Percentiles rank a stretch among this genome's conserved stretches.
Evolutionary conservation across 2,113 vertebrate species (phyloP).

Genomic region (Trachemys scripta): DNA sequence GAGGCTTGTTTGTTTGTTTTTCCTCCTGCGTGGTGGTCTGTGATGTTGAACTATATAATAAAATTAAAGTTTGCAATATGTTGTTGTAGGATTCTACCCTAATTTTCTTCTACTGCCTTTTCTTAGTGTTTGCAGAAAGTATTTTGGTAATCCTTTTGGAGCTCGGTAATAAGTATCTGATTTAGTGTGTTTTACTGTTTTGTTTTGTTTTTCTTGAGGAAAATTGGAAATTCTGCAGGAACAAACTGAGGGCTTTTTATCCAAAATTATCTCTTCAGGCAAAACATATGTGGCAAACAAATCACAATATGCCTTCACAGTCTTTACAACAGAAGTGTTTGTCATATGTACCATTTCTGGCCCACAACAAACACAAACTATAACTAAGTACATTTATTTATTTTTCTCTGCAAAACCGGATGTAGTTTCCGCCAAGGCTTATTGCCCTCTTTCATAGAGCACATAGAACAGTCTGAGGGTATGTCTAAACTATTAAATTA

Average conservation of each 20-base stretch:
- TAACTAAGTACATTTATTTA: slow-evolving; percentile 24
- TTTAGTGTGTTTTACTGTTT: neutral
- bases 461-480: neutral
- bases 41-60: neutral
- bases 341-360: slow-evolving; percentile 2
- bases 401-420: slow-evolving; percentile 35
- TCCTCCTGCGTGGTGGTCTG: neutral
- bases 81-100: neutral
- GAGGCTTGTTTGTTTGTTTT: neutral
- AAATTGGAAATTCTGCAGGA: slow-evolving; percentile 38
- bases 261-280: slow-evolving; percentile 12
- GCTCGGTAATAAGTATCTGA: neutral
- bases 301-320: slow-evolving; percentile 17
- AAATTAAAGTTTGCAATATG: neutral
- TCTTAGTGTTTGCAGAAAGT: neutral
- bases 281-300: slow-evolving; percentile 39
- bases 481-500: no score
- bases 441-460: neutral
- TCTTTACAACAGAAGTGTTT: slow-evolving; percentile 32
- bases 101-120: neutral
- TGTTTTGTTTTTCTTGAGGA: neutral
- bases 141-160: neutral
- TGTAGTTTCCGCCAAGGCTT: neutral
- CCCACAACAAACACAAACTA: neutral
- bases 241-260: slow-evolving; percentile 14